Percentiles rank a stretch among this genome's conserved stretches.
phyloP scores from a whole-genome alignment of 2,797 vertebrate genomes.

The Anguilla anguilla region DNA sequence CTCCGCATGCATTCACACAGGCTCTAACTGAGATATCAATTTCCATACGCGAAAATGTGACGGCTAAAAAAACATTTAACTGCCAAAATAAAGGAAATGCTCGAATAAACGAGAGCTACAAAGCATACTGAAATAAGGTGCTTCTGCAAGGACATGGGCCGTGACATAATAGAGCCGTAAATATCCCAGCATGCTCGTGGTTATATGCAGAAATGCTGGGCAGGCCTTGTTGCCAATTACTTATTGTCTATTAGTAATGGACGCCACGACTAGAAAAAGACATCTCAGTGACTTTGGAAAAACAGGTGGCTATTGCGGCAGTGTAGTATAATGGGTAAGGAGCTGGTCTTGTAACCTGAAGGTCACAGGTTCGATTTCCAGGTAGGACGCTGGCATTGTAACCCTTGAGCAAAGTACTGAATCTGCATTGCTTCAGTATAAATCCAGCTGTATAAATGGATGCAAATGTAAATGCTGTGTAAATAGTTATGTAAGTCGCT shows the following conservation, averaged over 20 bases:
- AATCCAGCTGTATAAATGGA: no score
- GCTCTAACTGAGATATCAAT: constrained; percentile 21
- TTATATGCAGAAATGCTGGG: background rate
- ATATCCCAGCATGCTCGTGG: background rate
- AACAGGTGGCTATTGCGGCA: background rate
- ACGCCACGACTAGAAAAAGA: background rate
- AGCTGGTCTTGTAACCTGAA: no score
- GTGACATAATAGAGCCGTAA: background rate
- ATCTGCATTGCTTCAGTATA: no score
- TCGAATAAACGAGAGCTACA: background rate
- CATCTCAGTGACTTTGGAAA: background rate
- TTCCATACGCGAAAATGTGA: constrained; percentile 35
- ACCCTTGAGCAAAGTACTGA: no score
- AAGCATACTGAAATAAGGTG: background rate
- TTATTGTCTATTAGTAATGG: background rate
- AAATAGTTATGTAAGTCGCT: no score
- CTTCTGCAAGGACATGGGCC: background rate
- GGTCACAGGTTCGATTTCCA: no score
- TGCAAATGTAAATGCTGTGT: no score
- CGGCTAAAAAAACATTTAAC: constrained; percentile 4
- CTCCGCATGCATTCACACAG: constrained; percentile 38
- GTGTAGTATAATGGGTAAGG: no score
- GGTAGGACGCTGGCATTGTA: no score
- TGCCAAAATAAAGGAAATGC: background rate
- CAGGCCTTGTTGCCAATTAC: background rate